Base-by-base conservation (phyloP, 2,113 vertebrate species). In the Oxyura jamaicensis region DNA sequence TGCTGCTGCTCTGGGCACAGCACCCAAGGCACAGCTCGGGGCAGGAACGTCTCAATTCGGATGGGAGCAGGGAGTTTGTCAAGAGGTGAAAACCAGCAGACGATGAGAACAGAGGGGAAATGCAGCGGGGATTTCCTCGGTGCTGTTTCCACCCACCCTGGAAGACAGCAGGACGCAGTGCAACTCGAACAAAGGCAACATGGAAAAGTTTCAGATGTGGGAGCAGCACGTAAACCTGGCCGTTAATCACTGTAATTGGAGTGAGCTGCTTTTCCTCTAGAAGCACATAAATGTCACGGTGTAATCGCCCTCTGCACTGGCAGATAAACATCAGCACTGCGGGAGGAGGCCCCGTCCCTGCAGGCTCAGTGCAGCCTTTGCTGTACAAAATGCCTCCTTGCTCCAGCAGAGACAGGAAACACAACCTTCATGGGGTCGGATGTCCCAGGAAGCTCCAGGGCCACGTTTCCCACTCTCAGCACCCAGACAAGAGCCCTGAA, bases 351-450 rank as follows among this genome's bases (percentile, higher is more conserved):
- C 56, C 36, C 6, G 1, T 16, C 41, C 62, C 68, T 5, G 3
- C 3, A 41, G 42, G 50, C 39, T 36, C 21, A 20, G 58, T 5
- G 41, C 26, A 25, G 22, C n/a, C 46, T 36, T 8, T 16, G 66
- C 69, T 73, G 10, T 8, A 4, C 13, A 18, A 31, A 46, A 35
- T 0, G 4, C 39, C 17, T 23, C 59, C 28, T 62, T 39, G 28
- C 12, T n/a, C 20, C 58, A 48, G 67, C n/a, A 14, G 35, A 28
- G 48, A 26, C 23, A 13, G 50, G 19, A 29, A 44, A 39, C 14
- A 36, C 8, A 4, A 35, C 2, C 1, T 9, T 7, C n/a, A 20
- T 0, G 0, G 16, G 20, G 31, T 20, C 23, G 55, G 19, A 3
- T 39, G 29, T 33, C 19, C 62, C 65, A 36, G 58, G 28, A 28